Percentiles rank a stretch among this genome's conserved stretches.
Conservation (phyloP, 2,888 invertebrate genomes). For the Exocentrus adspersus region DNA sequence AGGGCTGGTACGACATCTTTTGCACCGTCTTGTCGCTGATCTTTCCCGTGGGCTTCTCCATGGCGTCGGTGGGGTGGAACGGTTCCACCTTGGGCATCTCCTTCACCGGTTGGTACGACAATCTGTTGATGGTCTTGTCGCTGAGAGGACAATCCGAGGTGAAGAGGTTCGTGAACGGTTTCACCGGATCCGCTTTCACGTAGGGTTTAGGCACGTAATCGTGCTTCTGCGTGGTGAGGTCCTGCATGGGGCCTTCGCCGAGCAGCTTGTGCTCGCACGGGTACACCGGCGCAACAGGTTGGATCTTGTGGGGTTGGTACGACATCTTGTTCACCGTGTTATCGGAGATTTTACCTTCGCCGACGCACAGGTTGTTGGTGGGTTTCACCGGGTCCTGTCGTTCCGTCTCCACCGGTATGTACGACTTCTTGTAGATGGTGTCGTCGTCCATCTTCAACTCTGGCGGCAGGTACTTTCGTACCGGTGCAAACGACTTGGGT, state of each 20-base stretch:
- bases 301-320: slow-evolving; percentile 67
- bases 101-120: slow-evolving; percentile 66
- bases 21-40: slow-evolving; percentile 59
- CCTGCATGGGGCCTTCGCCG: slow-evolving; percentile 76
- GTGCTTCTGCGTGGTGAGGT: slow-evolving; percentile 77
- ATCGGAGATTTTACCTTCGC: slow-evolving; percentile 63
- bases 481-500: slow-evolving; percentile 69
- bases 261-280: slow-evolving; percentile 72
- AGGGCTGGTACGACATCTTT: slow-evolving; percentile 65
- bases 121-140: slow-evolving; percentile 68
- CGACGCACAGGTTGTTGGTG: slow-evolving; percentile 60
- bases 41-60: slow-evolving; percentile 54
- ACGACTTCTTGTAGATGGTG: slow-evolving; percentile 75
- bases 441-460: slow-evolving; percentile 68
- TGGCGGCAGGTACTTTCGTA: slow-evolving; percentile 68
- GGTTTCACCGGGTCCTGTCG: slow-evolving; percentile 58
- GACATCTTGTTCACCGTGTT: slow-evolving; percentile 69
- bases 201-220: slow-evolving; percentile 75
- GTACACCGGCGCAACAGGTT: slow-evolving; percentile 68
- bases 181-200: slow-evolving; percentile 63
- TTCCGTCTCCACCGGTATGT: slow-evolving; percentile 65
- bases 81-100: slow-evolving; percentile 55
- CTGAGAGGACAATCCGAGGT: slow-evolving; percentile 62
- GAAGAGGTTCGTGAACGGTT: slow-evolving; percentile 56
- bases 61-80: slow-evolving; percentile 53